Evolutionary conservation across 2,888 invertebrate species (phyloP).

Genomic region (Drosophila histrio): DNA sequence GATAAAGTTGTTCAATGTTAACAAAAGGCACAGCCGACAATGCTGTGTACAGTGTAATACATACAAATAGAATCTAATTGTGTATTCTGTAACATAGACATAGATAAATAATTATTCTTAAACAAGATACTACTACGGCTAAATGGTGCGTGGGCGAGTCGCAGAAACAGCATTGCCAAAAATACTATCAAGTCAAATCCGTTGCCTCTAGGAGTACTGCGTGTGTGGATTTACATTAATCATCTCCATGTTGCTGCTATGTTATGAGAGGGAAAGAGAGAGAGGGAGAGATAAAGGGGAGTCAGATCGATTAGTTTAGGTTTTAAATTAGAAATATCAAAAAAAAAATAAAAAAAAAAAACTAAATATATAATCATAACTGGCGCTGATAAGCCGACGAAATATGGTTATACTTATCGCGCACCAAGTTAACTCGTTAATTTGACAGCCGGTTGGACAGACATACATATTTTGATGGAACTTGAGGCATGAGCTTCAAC

Average conservation of each 20-base stretch:
- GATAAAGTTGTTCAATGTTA: constrained; percentile 15
- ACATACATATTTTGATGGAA: constrained; percentile 6
- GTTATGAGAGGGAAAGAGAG: background rate
- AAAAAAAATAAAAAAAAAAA: background rate
- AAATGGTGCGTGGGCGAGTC: constrained; percentile 30
- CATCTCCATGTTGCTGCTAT: constrained; percentile 93
- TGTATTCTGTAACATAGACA: constrained; percentile 33
- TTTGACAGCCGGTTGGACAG: constrained; percentile 25
- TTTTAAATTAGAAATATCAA: constrained; percentile 6
- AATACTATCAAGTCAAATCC: constrained; percentile 22
- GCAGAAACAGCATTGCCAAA: constrained; percentile 20
- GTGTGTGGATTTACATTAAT: constrained; percentile 95
- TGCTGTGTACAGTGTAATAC: constrained; percentile 26
- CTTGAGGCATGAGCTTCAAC: constrained; percentile 39
- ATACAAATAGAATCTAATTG: constrained; percentile 39
- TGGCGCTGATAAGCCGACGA: constrained; percentile 51
- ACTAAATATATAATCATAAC: constrained; percentile 7
- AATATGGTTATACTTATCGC: constrained; percentile 50
- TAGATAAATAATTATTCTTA: constrained; percentile 38
- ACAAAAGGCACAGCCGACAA: constrained; percentile 24
- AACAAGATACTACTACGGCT: constrained; percentile 32
- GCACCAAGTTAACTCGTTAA: constrained; percentile 30
- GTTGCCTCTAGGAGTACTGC: constrained; percentile 88
- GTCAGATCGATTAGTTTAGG: constrained; percentile 26
- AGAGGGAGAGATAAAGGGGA: constrained; percentile 84